phyloP scores from a whole-genome alignment of 2,113 vertebrate species.

The Danio rerio region GRCz12tu NC_133184.1:23188001-23188500 shows the following conservation, averaged over 20 bases:
- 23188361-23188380: background rate
- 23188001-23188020: too few relatives aligned
- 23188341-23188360: background rate
- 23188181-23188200: background rate
- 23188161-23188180: background rate
- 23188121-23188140: background rate
- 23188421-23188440: background rate
- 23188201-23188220: background rate
- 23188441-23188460: background rate
- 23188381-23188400: background rate
- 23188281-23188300: background rate
- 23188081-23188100: too few relatives aligned
- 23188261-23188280: conserved; percentile 6
- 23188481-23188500: background rate
- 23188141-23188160: background rate
- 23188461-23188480: background rate
- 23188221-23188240: background rate
- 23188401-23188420: background rate
- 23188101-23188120: background rate
- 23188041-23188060: too few relatives aligned
- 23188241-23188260: conserved; percentile 9
- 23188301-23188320: background rate
- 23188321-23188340: background rate
- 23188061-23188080: too few relatives aligned
- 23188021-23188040: too few relatives aligned